Percentiles rank a stretch among this genome's conserved stretches.
Conservation (phyloP, 2,113 vertebrate species). For the Aspiorhynchus laticeps region DNA sequence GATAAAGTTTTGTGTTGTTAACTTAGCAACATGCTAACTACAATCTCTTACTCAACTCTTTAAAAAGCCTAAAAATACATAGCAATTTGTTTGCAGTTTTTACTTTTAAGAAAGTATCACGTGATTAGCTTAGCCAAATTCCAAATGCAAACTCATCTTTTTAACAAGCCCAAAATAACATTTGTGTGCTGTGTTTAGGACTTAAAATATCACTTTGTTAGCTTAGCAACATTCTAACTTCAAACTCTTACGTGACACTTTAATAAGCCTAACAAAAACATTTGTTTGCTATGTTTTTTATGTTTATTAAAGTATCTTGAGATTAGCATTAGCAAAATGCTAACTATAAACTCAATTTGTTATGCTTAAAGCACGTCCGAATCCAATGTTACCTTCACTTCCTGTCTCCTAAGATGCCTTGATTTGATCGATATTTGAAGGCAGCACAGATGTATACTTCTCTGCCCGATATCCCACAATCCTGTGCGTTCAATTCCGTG, state of each 20-base stretch:
- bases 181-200: too few relatives aligned
- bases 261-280: not conserved
- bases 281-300: not conserved
- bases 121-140: not conserved
- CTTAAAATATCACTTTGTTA: not conserved
- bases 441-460: too few relatives aligned
- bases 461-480: too few relatives aligned
- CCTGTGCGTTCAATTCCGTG: too few relatives aligned
- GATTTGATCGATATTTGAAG: too few relatives aligned
- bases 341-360: too few relatives aligned
- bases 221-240: not conserved
- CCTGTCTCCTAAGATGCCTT: too few relatives aligned
- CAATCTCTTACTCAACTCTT: not conserved
- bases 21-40: not conserved
- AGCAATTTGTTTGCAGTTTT: not conserved
- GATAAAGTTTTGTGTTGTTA: not conserved
- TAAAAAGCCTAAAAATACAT: not conserved
- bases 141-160: not conserved
- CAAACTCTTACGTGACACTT: not conserved
- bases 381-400: too few relatives aligned
- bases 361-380: not conserved
- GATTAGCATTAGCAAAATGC: too few relatives aligned
- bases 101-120: not conserved
- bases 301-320: not conserved
- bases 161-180: not conserved